Percentiles rank a stretch among this genome's conserved stretches.
These are phyloP conservation scores for Eristalis tenax DNA, from an alignment of 2,888 invertebrate genomes.

Conservation along the genomic window DNA sequence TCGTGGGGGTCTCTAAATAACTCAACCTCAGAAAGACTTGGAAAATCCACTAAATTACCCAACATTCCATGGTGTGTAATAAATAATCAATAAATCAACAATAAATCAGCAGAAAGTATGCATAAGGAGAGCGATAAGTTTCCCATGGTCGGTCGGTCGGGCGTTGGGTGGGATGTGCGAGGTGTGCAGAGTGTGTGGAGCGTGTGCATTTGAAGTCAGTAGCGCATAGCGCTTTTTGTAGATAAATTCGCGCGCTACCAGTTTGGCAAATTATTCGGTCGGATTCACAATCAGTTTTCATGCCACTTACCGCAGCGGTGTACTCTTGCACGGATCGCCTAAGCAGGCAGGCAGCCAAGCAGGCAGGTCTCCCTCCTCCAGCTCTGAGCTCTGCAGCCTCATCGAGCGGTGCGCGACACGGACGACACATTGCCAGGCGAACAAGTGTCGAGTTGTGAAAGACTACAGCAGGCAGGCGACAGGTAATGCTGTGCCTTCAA, in stretches of 20 bases:
- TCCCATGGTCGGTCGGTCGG: slow-evolving; percentile 30
- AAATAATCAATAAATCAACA: slow-evolving; percentile 69
- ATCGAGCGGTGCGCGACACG: slow-evolving; percentile 32
- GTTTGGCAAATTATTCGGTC: slow-evolving; percentile 69
- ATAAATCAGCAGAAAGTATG: slow-evolving; percentile 68
- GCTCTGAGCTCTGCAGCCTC: neutral
- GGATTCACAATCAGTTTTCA: slow-evolving; percentile 61
- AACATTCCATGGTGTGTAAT: slow-evolving; percentile 69
- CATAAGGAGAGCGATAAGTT: slow-evolving; percentile 67
- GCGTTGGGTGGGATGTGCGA: neutral
- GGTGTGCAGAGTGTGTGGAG: neutral
- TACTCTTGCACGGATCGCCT: slow-evolving; percentile 29
- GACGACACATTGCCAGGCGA: slow-evolving; percentile 61
- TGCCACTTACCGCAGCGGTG: slow-evolving; percentile 28
- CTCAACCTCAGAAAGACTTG: slow-evolving; percentile 43
- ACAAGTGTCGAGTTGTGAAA: slow-evolving; percentile 72
- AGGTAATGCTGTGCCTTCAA: slow-evolving; percentile 69
- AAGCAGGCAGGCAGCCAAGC: neutral
- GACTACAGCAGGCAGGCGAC: slow-evolving; percentile 66
- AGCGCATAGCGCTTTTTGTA: slow-evolving; percentile 53
- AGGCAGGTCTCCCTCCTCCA: neutral
- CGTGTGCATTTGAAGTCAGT: slow-evolving; percentile 36
- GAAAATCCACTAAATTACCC: slow-evolving; percentile 58
- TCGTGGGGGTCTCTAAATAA: slow-evolving; percentile 21
- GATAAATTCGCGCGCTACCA: slow-evolving; percentile 63